Conservation (phyloP, 1,140 invertebrate genomes). For the Cotesia glomerata region DNA sequence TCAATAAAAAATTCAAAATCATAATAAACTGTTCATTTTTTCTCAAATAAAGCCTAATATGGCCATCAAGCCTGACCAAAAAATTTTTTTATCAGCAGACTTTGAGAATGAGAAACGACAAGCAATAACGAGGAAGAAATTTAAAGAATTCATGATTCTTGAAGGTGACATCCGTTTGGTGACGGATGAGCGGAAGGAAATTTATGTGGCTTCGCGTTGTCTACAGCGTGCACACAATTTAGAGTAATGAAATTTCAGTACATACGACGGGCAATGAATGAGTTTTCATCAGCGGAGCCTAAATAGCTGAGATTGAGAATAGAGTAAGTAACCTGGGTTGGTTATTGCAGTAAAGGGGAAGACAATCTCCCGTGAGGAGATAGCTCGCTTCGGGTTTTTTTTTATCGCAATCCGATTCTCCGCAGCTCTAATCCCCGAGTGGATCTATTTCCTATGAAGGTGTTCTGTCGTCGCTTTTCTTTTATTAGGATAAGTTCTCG, state of each 20-base stretch:
- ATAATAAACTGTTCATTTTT: too few relatives aligned
- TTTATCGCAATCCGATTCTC: constrained; percentile 4
- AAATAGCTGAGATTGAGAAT: constrained; percentile 12
- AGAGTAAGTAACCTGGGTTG: constrained; percentile 27
- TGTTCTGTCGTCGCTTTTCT: constrained; percentile 5
- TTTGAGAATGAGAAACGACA: neutral
- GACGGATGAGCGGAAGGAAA: constrained; percentile 17
- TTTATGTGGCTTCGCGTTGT: constrained; percentile 18
- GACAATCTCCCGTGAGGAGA: constrained; percentile 65
- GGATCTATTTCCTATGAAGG: constrained; percentile 63
- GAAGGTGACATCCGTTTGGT: constrained; percentile 12
- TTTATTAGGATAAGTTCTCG: neutral
- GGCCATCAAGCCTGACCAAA: neutral
- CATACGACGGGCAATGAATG: constrained; percentile 41
- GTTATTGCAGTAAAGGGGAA: constrained; percentile 39
- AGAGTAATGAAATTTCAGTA: constrained; percentile 61
- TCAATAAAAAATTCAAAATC: too few relatives aligned
- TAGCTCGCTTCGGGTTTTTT: constrained; percentile 37
- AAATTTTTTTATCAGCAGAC: neutral
- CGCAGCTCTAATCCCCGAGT: constrained; percentile 33
- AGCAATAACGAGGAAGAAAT: constrained; percentile 13
- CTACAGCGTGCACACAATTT: constrained; percentile 32
- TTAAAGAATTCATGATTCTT: neutral
- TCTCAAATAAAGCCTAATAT: too few relatives aligned
- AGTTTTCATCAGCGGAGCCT: constrained; percentile 50